A percentile compares a stretch with the other conserved stretches of the same genome.
These are phyloP conservation scores for Clarias macrocephalus DNA, from an alignment of 2,113 vertebrate species.

Conservation along the genomic window DNA sequence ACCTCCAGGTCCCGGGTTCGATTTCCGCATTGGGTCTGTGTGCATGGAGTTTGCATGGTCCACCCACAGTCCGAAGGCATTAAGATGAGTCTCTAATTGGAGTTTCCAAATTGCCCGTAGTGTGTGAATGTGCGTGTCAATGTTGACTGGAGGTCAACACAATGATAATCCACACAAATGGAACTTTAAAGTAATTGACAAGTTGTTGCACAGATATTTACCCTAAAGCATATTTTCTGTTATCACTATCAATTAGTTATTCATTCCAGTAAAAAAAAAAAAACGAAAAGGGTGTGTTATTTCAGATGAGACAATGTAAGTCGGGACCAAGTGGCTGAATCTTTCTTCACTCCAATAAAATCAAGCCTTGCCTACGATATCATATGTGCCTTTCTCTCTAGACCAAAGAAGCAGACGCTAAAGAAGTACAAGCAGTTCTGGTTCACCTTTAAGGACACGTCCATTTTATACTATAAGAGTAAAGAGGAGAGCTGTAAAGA, in stretches of 20 bases:
- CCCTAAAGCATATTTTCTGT: neutral
- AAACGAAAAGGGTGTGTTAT: neutral
- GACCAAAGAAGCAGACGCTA: constrained; percentile 78
- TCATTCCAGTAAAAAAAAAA: neutral
- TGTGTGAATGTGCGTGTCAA: too few relatives aligned
- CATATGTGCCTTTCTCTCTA: constrained; percentile 42
- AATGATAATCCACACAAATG: neutral
- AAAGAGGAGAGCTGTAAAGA: constrained; percentile 74
- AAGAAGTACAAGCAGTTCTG: constrained; percentile 81
- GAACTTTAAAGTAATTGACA: neutral
- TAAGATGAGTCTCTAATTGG: too few relatives aligned
- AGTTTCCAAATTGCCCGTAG: too few relatives aligned
- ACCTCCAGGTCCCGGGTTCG: too few relatives aligned
- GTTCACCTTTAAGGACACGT: constrained; percentile 79
- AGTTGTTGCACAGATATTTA: neutral
- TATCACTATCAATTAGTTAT: neutral
- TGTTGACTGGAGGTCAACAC: too few relatives aligned
- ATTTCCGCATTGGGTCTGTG: too few relatives aligned
- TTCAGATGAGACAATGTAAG: neutral
- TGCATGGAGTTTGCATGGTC: too few relatives aligned
- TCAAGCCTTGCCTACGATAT: neutral
- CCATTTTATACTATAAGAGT: constrained; percentile 77
- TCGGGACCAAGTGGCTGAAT: neutral
- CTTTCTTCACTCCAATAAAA: neutral
- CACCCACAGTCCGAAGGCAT: too few relatives aligned